Evolutionary conservation across 2,888 invertebrate genomes (phyloP).

Genomic region (Ophion costatus): DNA sequence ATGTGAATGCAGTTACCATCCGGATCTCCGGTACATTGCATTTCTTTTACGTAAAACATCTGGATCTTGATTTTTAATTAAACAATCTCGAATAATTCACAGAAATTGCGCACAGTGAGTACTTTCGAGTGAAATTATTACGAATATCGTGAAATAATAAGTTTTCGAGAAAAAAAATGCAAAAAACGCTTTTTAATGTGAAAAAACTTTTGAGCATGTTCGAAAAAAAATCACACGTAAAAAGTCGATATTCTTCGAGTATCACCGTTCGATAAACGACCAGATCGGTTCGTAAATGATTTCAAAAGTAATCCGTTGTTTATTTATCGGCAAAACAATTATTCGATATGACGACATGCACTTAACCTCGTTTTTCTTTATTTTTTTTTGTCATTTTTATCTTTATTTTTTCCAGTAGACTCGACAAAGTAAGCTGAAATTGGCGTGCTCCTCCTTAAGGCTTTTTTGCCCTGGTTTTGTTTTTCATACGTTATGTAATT

Average conservation of each 20-base stretch:
- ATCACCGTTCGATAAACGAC: background rate
- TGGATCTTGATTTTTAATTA: no score
- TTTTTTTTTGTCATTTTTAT: background rate
- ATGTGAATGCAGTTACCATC: no score
- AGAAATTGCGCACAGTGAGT: no score
- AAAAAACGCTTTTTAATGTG: no score
- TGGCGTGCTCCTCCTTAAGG: background rate
- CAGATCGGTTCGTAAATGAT: background rate
- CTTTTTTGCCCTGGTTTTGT: background rate
- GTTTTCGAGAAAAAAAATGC: no score
- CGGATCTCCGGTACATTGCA: no score
- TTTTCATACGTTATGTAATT: conserved; percentile 47
- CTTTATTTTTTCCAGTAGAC: background rate
- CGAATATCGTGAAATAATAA: no score
- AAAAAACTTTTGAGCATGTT: no score
- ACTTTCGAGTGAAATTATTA: no score
- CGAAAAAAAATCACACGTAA: no score
- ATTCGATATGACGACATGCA: background rate
- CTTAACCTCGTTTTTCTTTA: background rate
- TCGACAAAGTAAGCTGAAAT: background rate
- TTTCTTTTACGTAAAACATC: no score
- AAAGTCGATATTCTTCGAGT: background rate
- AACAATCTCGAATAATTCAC: no score
- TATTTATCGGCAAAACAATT: background rate
- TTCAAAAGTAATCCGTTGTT: background rate